These are phyloP conservation scores for Cynaeus angustus DNA, from an alignment of 2,888 invertebrate genomes.

Conservation along the genomic window DNA sequence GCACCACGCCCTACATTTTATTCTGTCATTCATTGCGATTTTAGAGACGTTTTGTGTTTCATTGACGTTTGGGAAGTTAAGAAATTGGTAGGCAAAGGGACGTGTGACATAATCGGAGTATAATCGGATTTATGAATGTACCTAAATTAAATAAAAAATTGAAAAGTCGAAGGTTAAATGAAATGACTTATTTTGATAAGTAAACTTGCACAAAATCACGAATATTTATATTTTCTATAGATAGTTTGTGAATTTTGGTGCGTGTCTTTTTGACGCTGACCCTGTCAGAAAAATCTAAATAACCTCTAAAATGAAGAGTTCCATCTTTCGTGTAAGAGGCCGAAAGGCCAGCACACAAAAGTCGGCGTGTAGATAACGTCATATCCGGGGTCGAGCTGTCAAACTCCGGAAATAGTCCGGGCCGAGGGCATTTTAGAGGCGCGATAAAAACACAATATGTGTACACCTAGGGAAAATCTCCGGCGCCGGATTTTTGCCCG, in stretches of 20 bases:
- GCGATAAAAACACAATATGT: slow-evolving; percentile 62
- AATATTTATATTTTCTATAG: no score
- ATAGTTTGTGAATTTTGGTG: no score
- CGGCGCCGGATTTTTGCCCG: slow-evolving; percentile 30
- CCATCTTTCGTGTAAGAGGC: neutral
- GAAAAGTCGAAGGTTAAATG: no score
- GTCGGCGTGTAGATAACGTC: slow-evolving; percentile 69
- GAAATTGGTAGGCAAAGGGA: neutral
- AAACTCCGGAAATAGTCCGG: slow-evolving; percentile 71
- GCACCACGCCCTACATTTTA: slow-evolving; percentile 69
- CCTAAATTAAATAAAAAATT: no score
- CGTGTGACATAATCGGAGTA: no score
- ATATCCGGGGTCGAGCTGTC: slow-evolving; percentile 71
- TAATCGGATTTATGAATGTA: neutral
- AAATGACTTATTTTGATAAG: no score
- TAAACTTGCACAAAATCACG: no score
- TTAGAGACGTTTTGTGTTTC: slow-evolving; percentile 63
- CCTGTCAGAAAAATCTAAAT: neutral
- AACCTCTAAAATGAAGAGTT: neutral
- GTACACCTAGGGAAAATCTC: slow-evolving; percentile 25
- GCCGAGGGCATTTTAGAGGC: slow-evolving; percentile 66
- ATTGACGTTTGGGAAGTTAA: slow-evolving; percentile 38
- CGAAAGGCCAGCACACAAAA: slow-evolving; percentile 51
- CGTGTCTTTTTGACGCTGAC: neutral
- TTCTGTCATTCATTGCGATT: slow-evolving; percentile 68